These are phyloP conservation scores for Agelastica alni DNA, from an alignment of 2,888 invertebrate genomes.

Conservation along the genomic window DNA sequence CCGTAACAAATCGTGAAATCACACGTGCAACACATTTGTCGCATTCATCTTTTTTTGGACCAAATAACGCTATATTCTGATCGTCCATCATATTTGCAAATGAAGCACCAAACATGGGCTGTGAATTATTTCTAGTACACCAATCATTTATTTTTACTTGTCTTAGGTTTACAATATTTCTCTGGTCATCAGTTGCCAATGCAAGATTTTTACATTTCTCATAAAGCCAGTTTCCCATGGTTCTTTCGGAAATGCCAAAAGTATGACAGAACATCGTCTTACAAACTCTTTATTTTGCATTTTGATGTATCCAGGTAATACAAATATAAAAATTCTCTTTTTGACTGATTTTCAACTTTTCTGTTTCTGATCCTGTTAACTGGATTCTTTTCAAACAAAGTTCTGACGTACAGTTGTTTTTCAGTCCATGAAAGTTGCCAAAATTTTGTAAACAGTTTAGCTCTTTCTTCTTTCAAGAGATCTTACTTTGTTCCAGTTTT, in stretches of 20 bases:
- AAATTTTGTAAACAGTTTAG: conserved; percentile 1
- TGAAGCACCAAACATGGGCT: conserved; percentile 13
- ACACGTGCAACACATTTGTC: too few species aligned
- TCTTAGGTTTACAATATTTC: conserved; percentile 4
- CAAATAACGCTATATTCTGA: too few species aligned
- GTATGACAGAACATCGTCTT: conserved; percentile 24
- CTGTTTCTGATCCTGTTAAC: conserved; percentile 9
- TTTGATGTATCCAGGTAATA: conserved; percentile 17
- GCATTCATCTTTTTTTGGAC: too few species aligned
- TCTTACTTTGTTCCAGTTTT: conserved; percentile 5
- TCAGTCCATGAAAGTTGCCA: conserved; percentile 2
- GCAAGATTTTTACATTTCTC: not conserved
- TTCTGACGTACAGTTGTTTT: conserved; percentile 1
- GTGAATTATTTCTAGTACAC: conserved; percentile 10
- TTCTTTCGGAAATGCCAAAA: conserved; percentile 2
- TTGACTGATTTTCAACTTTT: conserved; percentile 9
- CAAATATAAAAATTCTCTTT: conserved; percentile 13
- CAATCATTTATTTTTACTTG: conserved; percentile 18
- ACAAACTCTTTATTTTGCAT: conserved; percentile 20
- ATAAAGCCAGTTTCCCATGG: not conserved
- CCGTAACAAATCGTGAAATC: too few species aligned
- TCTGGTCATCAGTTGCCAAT: not conserved
- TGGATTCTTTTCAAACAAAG: conserved; percentile 4
- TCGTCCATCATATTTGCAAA: conserved; percentile 27
- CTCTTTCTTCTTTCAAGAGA: not conserved